phyloP scores from a whole-genome alignment of 2,797 vertebrate species.

The Sorex maritimensis region DNA sequence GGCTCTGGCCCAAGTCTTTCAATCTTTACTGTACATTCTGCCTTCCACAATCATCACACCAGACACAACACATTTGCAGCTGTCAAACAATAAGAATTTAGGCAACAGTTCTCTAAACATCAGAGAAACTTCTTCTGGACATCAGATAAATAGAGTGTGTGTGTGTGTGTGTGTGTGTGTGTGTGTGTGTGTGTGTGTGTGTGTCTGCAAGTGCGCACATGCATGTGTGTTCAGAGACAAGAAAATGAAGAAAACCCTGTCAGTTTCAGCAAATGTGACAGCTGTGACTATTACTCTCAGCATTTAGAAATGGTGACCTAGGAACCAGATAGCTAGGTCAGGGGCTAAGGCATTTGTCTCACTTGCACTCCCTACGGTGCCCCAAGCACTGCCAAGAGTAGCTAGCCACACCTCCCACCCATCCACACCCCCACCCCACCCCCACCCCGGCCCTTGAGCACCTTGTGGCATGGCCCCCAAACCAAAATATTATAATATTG shows the following conservation, averaged over 20 bases:
- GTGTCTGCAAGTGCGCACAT: too few relatives aligned
- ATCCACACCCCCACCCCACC: too few relatives aligned
- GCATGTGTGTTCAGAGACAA: constrained; percentile 3
- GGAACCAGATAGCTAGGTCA: too few relatives aligned
- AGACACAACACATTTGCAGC: neutral
- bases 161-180: neutral
- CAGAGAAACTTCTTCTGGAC: neutral
- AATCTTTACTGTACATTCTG: neutral
- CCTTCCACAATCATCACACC: neutral
- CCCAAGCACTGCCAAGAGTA: too few relatives aligned
- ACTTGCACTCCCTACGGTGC: too few relatives aligned
- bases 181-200: too few relatives aligned
- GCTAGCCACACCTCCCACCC: too few relatives aligned
- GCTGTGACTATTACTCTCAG: neutral
- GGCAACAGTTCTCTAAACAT: too few relatives aligned
- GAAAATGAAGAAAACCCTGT: neutral
- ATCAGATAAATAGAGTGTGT: constrained; percentile 22
- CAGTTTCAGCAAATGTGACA: neutral
- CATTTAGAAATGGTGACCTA: too few relatives aligned
- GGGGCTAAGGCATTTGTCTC: too few relatives aligned
- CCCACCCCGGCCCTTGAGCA: too few relatives aligned
- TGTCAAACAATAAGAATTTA: neutral
- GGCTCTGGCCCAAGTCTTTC: neutral
- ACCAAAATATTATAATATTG: neutral
- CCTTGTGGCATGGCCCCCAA: too few relatives aligned